Conservation (phyloP, 2,888 invertebrate species). For the Euproctis similis region DNA sequence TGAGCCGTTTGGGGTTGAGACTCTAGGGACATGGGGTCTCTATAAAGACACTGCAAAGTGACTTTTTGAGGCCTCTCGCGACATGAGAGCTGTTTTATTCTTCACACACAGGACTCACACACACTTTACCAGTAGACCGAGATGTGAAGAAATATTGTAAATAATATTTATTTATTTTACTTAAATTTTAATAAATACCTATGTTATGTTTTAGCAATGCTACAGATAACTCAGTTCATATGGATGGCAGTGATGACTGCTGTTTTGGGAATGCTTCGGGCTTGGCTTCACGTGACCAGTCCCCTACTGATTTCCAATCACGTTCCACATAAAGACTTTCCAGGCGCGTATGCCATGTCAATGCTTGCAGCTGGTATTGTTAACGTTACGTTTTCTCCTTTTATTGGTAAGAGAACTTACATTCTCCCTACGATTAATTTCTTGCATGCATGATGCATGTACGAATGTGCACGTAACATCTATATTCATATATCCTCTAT, state of each 20-base stretch:
- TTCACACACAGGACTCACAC: no score
- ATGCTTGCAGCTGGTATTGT: conserved; percentile 80
- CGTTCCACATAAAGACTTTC: conserved; percentile 77
- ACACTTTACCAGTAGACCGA: no score
- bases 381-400: conserved; percentile 78
- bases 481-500: no score
- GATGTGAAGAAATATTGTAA: no score
- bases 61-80: no score
- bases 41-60: no score
- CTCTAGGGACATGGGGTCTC: no score
- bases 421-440: no score
- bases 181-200: background rate
- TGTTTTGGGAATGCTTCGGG: conserved; percentile 78
- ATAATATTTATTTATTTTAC: background rate
- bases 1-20: no score
- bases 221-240: conserved; percentile 41
- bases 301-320: conserved; percentile 82
- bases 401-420: conserved; percentile 79
- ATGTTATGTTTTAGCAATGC: conserved; percentile 36
- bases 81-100: no score
- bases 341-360: conserved; percentile 83
- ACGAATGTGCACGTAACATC: no score
- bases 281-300: conserved; percentile 80
- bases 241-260: conserved; percentile 50
- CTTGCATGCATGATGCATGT: no score